phyloP scores from a whole-genome alignment of 2,888 invertebrate species.

The Ptilodon capucinus region DNA sequence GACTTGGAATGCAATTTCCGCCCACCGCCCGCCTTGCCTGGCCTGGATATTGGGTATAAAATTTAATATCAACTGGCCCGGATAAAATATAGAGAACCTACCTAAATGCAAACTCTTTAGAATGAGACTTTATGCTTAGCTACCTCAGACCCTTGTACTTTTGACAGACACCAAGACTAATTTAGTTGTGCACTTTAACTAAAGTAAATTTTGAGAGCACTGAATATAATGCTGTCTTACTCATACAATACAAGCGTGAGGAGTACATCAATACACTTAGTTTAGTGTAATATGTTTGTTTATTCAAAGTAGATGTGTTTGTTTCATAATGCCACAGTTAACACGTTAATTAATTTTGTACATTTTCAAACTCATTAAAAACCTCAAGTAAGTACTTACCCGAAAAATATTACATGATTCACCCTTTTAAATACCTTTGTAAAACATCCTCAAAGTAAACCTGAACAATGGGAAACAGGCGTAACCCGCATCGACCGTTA shows the following conservation, averaged over 20 bases:
- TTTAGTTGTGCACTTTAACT: too few species aligned
- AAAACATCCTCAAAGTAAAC: not conserved
- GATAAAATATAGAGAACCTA: slow-evolving; percentile 1
- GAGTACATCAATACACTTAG: too few species aligned
- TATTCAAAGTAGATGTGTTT: too few species aligned
- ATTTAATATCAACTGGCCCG: not conserved
- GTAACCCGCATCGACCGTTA: not conserved
- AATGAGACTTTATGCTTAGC: too few species aligned
- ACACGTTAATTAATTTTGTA: too few species aligned
- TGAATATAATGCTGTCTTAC: too few species aligned
- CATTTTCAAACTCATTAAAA: not conserved
- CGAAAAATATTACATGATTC: not conserved
- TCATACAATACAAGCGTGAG: too few species aligned
- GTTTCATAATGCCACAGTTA: too few species aligned
- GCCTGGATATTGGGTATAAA: slow-evolving; percentile 5
- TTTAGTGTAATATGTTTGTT: too few species aligned
- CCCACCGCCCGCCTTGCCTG: not conserved
- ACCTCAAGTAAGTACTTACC: slow-evolving; percentile 8
- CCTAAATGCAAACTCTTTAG: not conserved
- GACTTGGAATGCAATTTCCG: slow-evolving; percentile 2
- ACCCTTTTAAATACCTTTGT: not conserved
- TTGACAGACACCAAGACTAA: too few species aligned
- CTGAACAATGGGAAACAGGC: not conserved
- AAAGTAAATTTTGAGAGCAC: too few species aligned
- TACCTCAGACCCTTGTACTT: too few species aligned